Evolutionary conservation across 2,888 invertebrate genomes (phyloP).

Genomic region (Oxyteleia sp.): DNA sequence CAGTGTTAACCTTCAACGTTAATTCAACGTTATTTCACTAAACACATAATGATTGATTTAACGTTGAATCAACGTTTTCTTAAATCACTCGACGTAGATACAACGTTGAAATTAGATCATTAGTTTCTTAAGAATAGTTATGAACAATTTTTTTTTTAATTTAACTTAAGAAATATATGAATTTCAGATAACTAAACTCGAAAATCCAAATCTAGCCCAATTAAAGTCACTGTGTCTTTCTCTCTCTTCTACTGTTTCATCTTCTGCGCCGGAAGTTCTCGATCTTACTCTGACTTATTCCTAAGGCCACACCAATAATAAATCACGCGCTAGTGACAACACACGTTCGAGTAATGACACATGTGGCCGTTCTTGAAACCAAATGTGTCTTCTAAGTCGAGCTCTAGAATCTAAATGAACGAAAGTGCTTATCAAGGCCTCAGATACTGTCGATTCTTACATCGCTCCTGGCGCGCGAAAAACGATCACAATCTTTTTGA

Average conservation of each 20-base stretch:
- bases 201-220: not conserved
- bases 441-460: slow-evolving; percentile 6
- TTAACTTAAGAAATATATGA: no score
- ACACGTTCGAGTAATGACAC: slow-evolving; percentile 59
- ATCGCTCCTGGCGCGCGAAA: not conserved
- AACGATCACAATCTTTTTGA: not conserved
- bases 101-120: no score
- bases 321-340: slow-evolving; percentile 65
- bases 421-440: slow-evolving; percentile 61
- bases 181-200: not conserved
- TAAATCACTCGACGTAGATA: no score
- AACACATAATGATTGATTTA: no score
- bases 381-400: slow-evolving; percentile 58
- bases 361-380: slow-evolving; percentile 65
- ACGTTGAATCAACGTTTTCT: no score
- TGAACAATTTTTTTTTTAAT: no score
- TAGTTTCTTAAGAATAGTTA: no score
- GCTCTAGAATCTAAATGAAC: slow-evolving; percentile 64
- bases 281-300: slow-evolving; percentile 66
- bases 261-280: slow-evolving; percentile 67
- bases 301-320: slow-evolving; percentile 62
- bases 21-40: no score
- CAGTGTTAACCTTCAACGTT: no score
- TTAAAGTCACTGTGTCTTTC: not conserved
- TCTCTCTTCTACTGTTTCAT: slow-evolving; percentile 34